A percentile compares a stretch with the other conserved stretches of the same genome.
Evolutionary conservation across 2,113 vertebrate genomes (phyloP).

Genomic region (Circaetus gallicus): DNA sequence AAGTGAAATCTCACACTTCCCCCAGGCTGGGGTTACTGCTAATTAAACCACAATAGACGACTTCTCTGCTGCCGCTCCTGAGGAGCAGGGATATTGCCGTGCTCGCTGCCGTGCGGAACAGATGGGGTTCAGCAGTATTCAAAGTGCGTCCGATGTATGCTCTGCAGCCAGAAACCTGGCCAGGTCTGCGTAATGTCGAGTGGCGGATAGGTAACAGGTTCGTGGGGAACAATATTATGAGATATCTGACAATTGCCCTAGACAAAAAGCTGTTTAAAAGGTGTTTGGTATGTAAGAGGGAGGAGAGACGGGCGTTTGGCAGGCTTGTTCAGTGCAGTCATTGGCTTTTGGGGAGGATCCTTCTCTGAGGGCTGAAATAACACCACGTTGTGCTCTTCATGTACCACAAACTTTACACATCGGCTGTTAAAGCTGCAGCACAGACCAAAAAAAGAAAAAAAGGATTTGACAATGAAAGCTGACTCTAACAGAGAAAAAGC

Average conservation of each 20-base stretch:
- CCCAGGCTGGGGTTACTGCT: slow-evolving; percentile 46
- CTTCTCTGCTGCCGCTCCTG: not conserved
- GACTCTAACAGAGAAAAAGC: not conserved
- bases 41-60: slow-evolving; percentile 48
- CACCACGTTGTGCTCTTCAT: slow-evolving; percentile 13
- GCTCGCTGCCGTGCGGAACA: slow-evolving; percentile 33
- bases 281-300: slow-evolving; percentile 4
- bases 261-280: slow-evolving; percentile 3
- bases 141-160: not conserved
- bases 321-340: slow-evolving; percentile 39
- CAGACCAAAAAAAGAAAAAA: not conserved
- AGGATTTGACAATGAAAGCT: not conserved
- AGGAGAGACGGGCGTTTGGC: slow-evolving; percentile 27
- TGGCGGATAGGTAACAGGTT: slow-evolving; percentile 6
- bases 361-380: slow-evolving; percentile 26
- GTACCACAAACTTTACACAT: slow-evolving; percentile 47
- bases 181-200: not conserved
- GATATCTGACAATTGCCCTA: not conserved
- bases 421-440: slow-evolving; percentile 9
- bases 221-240: not conserved
- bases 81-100: not conserved
- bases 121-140: slow-evolving; percentile 22
- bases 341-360: slow-evolving; percentile 55
- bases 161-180: not conserved
- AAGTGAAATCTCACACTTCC: slow-evolving; percentile 40